phyloP scores from a whole-genome alignment of 2,888 invertebrate species.

The Allacma fusca region DNA sequence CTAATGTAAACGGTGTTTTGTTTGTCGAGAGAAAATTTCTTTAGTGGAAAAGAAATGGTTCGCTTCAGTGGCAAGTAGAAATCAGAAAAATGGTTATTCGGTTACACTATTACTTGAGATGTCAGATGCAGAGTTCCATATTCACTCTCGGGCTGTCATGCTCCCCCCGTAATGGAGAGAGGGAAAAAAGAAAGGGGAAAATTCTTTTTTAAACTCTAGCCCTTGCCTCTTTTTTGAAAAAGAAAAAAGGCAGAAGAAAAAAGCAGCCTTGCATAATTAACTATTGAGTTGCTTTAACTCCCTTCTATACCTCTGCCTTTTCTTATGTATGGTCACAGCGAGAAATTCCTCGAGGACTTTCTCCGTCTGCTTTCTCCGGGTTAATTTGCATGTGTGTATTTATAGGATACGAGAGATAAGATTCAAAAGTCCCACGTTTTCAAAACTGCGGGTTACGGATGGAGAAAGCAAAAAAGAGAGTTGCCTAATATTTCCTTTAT shows the following conservation, averaged over 20 bases:
- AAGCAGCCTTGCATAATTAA: not conserved
- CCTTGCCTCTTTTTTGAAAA: conserved; percentile 9
- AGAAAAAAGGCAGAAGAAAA: not conserved
- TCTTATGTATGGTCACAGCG: not conserved
- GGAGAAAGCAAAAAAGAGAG: not conserved
- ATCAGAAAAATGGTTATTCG: conserved; percentile 48
- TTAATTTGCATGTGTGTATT: too few relatives aligned
- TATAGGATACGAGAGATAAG: too few relatives aligned
- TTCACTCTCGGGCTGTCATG: conserved; percentile 33
- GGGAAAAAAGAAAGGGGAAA: not conserved
- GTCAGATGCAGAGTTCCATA: conserved; percentile 48
- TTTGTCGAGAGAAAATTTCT: conserved; percentile 34
- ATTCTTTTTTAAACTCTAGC: not conserved
- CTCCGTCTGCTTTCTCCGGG: too few relatives aligned
- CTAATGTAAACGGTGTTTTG: conserved; percentile 35
- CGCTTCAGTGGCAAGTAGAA: conserved; percentile 35
- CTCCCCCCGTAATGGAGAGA: not conserved
- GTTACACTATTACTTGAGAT: conserved; percentile 48
- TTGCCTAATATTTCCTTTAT: not conserved
- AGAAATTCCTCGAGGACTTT: not conserved
- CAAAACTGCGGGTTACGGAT: not conserved
- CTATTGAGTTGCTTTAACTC: not conserved
- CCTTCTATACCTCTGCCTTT: not conserved
- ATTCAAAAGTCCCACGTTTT: too few relatives aligned
- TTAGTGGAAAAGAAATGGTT: conserved; percentile 9